Evolutionary conservation across 1,140 invertebrate species (phyloP), one percentile per base, ranked within the genome.

Genomic region (Teleogryllus occipitalis): DNA sequence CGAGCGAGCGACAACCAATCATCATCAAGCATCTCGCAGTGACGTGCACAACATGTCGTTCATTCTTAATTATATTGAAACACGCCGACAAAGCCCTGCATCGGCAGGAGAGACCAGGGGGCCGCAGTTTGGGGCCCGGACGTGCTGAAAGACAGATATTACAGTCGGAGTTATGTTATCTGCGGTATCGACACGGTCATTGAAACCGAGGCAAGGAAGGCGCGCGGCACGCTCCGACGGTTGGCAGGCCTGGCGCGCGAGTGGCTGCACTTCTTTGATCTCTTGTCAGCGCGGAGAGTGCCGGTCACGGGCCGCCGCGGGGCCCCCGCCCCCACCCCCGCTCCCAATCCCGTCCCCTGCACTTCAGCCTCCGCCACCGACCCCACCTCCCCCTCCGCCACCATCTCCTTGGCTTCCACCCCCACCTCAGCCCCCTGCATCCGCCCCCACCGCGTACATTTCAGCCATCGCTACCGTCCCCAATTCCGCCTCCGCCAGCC

Each of bases 31-130:
- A 49, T 54, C 77, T 78, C 10, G 72, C 77, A 79, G 78, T 75
- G 78, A 79, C 78, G 78, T 77, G 79, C 27, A 74, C 78, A 78
- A 49, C 65, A 78, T 78, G 78, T 78, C 78, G 78, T 22, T 78
- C 78, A 74, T 73, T 78, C 78, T 74, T 78, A 78, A 78, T 78
- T 78, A 78, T 78, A 78, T 73, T 49, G 65, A 78, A 78, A 78
- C 54, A 65, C 46, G 79, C 79, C 79, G 79, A 80, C 79, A 80
- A 80, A 80, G 79, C 49, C 78, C 54, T 1, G 54, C 54, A 14
- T 18, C 54, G 54, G 54, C 10, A 10, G 10, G 54, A 14, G 54
- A 65, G 54, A 18, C 54, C 54, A 65, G 10, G 54, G 54, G 54
- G 54, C 54, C 10, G 10, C 10, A 18, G 54, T 65, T 65, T 65